These are phyloP conservation scores for Lithobius niger DNA, from an alignment of 1,140 invertebrate genomes.

Conservation along the genomic window DNA sequence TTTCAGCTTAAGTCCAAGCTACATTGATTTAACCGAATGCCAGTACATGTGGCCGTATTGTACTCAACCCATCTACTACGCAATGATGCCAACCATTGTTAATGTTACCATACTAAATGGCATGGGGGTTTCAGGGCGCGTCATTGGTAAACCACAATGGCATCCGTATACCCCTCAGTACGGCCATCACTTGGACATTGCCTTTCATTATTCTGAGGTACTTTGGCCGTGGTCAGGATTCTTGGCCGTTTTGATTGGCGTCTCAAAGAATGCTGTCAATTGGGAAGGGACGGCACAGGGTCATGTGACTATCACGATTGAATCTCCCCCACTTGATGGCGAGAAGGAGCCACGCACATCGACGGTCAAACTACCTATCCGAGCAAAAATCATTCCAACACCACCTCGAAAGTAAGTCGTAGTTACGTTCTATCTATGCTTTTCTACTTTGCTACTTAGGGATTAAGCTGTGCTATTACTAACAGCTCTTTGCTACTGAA, in stretches of 20 bases:
- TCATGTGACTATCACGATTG: conserved; percentile 66
- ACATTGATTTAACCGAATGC: conserved; percentile 84
- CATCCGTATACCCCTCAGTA: conserved; percentile 68
- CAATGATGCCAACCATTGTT: conserved; percentile 70
- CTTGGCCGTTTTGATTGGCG: conserved; percentile 63
- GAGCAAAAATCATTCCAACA: conserved; percentile 56
- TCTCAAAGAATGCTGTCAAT: conserved; percentile 45
- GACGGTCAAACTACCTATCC: conserved; percentile 59
- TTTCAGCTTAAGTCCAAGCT: conserved; percentile 42
- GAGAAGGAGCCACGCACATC: conserved; percentile 43
- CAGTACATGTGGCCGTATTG: conserved; percentile 98
- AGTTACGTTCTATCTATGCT: too few relatives aligned
- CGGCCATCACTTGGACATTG: conserved; percentile 50
- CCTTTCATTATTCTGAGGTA: conserved; percentile 59
- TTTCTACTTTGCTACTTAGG: too few relatives aligned
- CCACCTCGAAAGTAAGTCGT: conserved; percentile 49
- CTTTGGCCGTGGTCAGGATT: conserved; percentile 97
- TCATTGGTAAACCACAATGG: conserved; percentile 60
- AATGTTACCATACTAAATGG: conserved; percentile 86
- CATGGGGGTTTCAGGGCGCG: conserved; percentile 68
- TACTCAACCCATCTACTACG: conserved; percentile 82
- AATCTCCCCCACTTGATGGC: conserved; percentile 57
- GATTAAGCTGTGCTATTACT: too few relatives aligned
- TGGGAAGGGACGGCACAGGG: conserved; percentile 71
- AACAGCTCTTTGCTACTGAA: too few relatives aligned